Evolutionary conservation across 2,113 vertebrate genomes (phyloP), one percentile per base, ranked within the genome.

Genomic region (Odontophorus gujanensis): DNA sequence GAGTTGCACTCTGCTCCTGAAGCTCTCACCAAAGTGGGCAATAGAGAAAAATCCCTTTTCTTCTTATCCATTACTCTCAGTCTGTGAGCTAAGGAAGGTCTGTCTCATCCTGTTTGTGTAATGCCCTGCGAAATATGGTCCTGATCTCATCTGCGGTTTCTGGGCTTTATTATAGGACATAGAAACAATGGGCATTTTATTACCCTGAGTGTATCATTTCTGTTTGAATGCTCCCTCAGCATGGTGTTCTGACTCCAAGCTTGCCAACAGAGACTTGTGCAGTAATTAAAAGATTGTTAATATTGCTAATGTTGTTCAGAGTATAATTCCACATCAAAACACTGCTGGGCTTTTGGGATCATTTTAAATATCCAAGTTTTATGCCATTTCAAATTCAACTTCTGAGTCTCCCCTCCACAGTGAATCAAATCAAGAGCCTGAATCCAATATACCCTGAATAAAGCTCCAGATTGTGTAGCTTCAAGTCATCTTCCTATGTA

Each of bases 261-360:
- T 92, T 90, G 81, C 47, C 0, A 15, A 85, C 87, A 91, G 65
- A 96, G 72, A 43, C 74, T 50, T 48, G n/a, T 7, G 6, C 10
- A 80, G 78, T 89, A 92, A 95, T 93, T 95, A 80, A 85, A 92
- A 91, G 67, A 85, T 57, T 89, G 61, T 69, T 96, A 93, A 94
- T 94, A 85, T 42, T 95, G 55, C 19, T 92, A 91, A 87, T 63
- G 87, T 21, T 80, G 67, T 87, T 93, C 87, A 83, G 62, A 95
- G 75, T 57, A 81, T 77, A 93, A 95, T 85, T 92, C 94, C 89
- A 89, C 94, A 93, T 93, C 84, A 89, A 93, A 96, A 95, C 30
- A 18, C 38, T 82, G 28, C 42, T 80, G 77, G 61, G 81, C 40
- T 92, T 93, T 82, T 59, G 75, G 32, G 65, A 20, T 13, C 12